Percentiles rank a stretch among this genome's conserved stretches.
Conservation (phyloP, 2,113 vertebrate genomes). For the Antechinus flavipes region DNA sequence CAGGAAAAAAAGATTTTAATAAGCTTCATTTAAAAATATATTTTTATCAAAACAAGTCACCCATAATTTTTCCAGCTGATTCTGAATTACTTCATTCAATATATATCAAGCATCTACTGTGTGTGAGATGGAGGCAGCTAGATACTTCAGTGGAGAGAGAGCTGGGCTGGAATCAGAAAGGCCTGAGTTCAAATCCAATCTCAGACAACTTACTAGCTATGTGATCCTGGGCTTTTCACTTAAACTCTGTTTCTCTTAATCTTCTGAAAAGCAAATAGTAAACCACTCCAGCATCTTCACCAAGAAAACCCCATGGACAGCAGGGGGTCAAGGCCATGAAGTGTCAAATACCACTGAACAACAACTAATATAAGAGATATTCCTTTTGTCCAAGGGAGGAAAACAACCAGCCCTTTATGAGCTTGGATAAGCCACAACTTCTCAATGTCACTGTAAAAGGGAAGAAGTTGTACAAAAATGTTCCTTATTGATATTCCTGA, state of each 20-base stretch:
- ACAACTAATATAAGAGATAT: neutral
- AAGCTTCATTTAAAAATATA: neutral
- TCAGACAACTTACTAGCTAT: neutral
- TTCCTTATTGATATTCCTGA: neutral
- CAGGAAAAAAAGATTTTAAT: neutral
- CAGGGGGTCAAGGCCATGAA: neutral
- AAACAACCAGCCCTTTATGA: neutral
- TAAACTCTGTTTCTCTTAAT: neutral
- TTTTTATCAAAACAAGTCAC: neutral
- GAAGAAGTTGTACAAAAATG: neutral
- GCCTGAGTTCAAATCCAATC: neutral
- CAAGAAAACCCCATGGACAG: neutral
- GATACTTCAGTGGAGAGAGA: neutral
- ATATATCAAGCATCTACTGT: neutral
- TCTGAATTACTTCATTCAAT: neutral
- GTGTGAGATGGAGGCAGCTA: neutral
- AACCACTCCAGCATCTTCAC: neutral
- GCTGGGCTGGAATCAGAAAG: neutral
- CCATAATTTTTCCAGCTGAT: neutral
- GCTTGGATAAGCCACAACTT: neutral
- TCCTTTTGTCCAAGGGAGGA: neutral
- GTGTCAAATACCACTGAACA: neutral
- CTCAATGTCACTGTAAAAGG: neutral
- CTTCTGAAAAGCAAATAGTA: neutral
- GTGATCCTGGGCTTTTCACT: neutral